Evolutionary conservation across 2,888 invertebrate species (phyloP).

Genomic region (Nephrocerus scutellatus): DNA sequence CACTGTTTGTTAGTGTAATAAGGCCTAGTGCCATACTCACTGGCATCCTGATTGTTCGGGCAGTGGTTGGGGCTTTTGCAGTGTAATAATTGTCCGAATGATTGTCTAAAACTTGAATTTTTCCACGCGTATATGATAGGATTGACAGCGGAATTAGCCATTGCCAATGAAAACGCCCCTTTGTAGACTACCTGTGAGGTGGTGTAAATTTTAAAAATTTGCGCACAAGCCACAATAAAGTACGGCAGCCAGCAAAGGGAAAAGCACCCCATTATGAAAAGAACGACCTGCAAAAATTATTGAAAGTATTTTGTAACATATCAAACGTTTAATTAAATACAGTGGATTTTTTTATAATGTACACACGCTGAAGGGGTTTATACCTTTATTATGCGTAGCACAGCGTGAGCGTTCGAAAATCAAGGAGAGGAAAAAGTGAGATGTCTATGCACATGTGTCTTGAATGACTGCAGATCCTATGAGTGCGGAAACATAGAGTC

Average conservation of each 20-base stretch:
- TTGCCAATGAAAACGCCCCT: slow-evolving; percentile 62
- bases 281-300: slow-evolving; percentile 66
- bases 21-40: slow-evolving; percentile 22
- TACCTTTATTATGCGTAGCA: too few species aligned
- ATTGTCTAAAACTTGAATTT: slow-evolving; percentile 67
- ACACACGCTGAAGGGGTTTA: too few species aligned
- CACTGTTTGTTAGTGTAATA: slow-evolving; percentile 6
- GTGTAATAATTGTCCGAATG: slow-evolving; percentile 61
- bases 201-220: slow-evolving; percentile 52
- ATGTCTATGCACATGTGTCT: too few species aligned
- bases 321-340: too few species aligned
- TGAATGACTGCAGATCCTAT: too few species aligned
- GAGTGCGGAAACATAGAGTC: too few species aligned
- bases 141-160: slow-evolving; percentile 74
- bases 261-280: slow-evolving; percentile 71
- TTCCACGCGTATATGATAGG: slow-evolving; percentile 83
- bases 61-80: slow-evolving; percentile 58
- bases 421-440: too few species aligned
- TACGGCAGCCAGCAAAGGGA: slow-evolving; percentile 77
- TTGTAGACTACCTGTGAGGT: slow-evolving; percentile 57
- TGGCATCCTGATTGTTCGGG: slow-evolving; percentile 36
- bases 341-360: too few species aligned
- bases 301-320: too few species aligned
- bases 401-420: too few species aligned
- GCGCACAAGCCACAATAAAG: slow-evolving; percentile 60